Evolutionary conservation across 2,113 vertebrate genomes (phyloP), one percentile per base, ranked within the genome.

Genomic region (Pangasianodon hypophthalmus): DNA sequence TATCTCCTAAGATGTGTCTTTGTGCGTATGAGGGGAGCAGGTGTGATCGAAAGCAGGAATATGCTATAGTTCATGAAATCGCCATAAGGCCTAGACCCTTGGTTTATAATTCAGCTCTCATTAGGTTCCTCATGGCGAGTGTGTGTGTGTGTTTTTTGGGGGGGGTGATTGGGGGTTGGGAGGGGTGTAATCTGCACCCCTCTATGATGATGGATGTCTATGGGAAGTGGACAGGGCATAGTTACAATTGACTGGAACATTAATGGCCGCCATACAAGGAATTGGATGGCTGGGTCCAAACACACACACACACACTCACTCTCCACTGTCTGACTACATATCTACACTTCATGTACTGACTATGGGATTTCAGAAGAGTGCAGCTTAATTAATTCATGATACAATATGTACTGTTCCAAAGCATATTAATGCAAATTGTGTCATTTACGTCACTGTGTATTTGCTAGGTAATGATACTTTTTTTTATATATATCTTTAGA

Each of bases 191-290:
- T 48, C 88, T 88, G 92, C 92, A 90, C 89, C 92, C 91, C 92
- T 92, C 77, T 87, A 92, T 96, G 96, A 92, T 96, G 96, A 97
- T 96, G 94, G 95, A 96, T 96, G 95, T 95, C 93, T 95, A 92
- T 93, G 94, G 94, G 94, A 96, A 96, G 93, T 95, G 95, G 94
- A 95, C 94, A 94, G 94, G 93, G 95, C 95, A 94, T 90, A 88
- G 90, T 91, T 92, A 95, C 95, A 96, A 96, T 94, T 92, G 94
- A 92, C 91, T 81, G 88, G 92, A 88, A 92, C 93, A 90, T 94
- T 95, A 95, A 96, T 95, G 93, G 92, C 93, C 91, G 91, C 88
- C 91, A 93, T 93, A 88, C 91, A 92, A 88, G 89, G 91, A 94
- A 95, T 94, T 91, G 93, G 93, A 93, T 94, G 94, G 93, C 91